Base-by-base conservation (phyloP, 1,140 invertebrate genomes). In the Pinna nobilis region DNA sequence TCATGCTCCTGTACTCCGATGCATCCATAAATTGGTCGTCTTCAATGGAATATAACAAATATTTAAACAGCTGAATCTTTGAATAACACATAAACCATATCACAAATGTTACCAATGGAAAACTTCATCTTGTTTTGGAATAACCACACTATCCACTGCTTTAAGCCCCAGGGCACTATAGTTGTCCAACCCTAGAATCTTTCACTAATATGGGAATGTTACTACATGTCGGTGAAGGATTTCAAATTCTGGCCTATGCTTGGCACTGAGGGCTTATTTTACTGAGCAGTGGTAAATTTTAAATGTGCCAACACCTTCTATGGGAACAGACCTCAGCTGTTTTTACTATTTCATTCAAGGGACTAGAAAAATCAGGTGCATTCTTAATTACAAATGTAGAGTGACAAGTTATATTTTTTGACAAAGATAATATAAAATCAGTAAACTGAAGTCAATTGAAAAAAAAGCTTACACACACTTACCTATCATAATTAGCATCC, bases 1-100 rank as follows among this genome's bases (percentile, higher is more conserved):
- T 88, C 87, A 41, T 80, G 78, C 3, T 82, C 77, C 69, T 88
- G 86, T 23, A 85, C 78, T 20, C 87, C 86, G 70, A 88, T 87
- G 77, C 87, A 88, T 1, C 76, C 82, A 82, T 81, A 86, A 15
- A 88, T 76, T 39, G 82, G 79, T 20, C 50, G 51, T 50, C 84
- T 86, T 67, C 0, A 82, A 57, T n/a, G n/a, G n/a, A n/a, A n/a
- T n/a, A 57, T n/a, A n/a, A n/a, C n/a, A n/a, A n/a, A n/a, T n/a
- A n/a, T n/a, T n/a, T n/a, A n/a, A n/a, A n/a, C n/a, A n/a, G n/a
- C n/a, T n/a, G n/a, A n/a, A n/a, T n/a, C n/a, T n/a, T n/a, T n/a
- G n/a, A n/a, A n/a, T n/a, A n/a, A n/a, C n/a, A n/a, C n/a, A n/a
- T n/a, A n/a, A n/a, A n/a, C n/a, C n/a, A n/a, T n/a, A n/a, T n/a